Percentiles rank a stretch among this genome's conserved stretches.
phyloP scores from a whole-genome alignment of 2,797 vertebrate genomes.

The Spea hammondii region DNA sequence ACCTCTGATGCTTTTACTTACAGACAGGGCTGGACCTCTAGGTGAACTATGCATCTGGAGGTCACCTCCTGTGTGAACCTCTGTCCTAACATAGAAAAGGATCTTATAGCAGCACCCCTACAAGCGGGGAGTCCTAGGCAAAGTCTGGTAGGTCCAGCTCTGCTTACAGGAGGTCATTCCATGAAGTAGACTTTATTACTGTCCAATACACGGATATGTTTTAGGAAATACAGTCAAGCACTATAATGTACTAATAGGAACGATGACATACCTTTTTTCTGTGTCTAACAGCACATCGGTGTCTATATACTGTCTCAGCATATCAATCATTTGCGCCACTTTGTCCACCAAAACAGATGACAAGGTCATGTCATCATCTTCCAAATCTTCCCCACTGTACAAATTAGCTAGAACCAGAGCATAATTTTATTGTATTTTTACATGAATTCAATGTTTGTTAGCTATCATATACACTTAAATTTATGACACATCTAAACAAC shows the following conservation, averaged over 20 bases:
- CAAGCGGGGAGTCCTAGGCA: no score
- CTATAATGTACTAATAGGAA: no score
- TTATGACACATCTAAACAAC: not conserved
- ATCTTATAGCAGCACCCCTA: no score
- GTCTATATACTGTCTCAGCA: constrained; percentile 38
- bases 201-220: no score
- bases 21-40: no score
- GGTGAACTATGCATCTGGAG: no score
- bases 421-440: constrained; percentile 1
- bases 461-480: not conserved
- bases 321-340: constrained; percentile 40
- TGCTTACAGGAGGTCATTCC: no score
- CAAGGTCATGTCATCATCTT: constrained; percentile 33
- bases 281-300: constrained; percentile 35
- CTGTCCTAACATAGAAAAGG: not conserved
- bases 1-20: no score
- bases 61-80: no score
- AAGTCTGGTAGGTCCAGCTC: no score
- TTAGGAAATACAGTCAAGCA: no score
- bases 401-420: constrained; percentile 35
- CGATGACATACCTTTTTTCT: constrained; percentile 34
- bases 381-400: constrained; percentile 42
- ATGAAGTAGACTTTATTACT: no score
- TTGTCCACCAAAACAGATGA: constrained; percentile 44
- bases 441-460: not conserved